Evolutionary conservation across 1,140 invertebrate species (phyloP).

Genomic region (Nebria ingens): DNA sequence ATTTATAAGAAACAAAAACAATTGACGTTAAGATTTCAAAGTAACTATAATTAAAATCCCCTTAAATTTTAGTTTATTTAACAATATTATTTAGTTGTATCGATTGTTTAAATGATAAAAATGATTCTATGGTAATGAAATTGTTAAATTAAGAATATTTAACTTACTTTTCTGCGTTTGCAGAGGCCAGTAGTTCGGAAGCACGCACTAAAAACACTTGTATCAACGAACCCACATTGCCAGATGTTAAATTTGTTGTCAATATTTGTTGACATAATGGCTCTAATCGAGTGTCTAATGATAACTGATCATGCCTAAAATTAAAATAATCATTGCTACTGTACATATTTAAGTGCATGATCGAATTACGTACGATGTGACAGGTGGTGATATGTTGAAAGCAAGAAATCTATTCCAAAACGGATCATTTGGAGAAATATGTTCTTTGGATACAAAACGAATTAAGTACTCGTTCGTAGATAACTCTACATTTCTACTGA

Average conservation of each 20-base stretch:
- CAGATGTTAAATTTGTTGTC: slow-evolving; percentile 70
- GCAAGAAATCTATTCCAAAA: slow-evolving; percentile 92
- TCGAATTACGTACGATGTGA: slow-evolving; percentile 50
- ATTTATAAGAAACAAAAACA: no score
- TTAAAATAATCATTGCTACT: slow-evolving; percentile 12
- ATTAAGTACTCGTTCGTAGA: slow-evolving; percentile 70
- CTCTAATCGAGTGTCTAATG: slow-evolving; percentile 68
- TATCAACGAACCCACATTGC: slow-evolving; percentile 79
- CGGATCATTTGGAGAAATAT: slow-evolving; percentile 76
- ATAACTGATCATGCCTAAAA: slow-evolving; percentile 64
- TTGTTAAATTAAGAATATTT: slow-evolving; percentile 8
- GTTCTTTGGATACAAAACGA: slow-evolving; percentile 64
- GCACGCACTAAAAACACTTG: slow-evolving; percentile 71
- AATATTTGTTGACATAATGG: slow-evolving; percentile 59
- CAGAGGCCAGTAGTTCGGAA: slow-evolving; percentile 66
- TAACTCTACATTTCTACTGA: slow-evolving; percentile 73
- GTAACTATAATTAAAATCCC: no score
- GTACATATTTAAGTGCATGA: slow-evolving; percentile 1
- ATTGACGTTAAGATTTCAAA: no score
- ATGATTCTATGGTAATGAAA: slow-evolving; percentile 10
- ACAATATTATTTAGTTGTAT: no score
- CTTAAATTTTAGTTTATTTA: no score
- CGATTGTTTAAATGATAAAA: no score
- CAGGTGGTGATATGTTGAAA: slow-evolving; percentile 75
- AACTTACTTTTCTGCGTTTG: slow-evolving; percentile 76